Base-by-base conservation (phyloP, 2,888 invertebrate species). In the Drosophila diplacantha region DNA sequence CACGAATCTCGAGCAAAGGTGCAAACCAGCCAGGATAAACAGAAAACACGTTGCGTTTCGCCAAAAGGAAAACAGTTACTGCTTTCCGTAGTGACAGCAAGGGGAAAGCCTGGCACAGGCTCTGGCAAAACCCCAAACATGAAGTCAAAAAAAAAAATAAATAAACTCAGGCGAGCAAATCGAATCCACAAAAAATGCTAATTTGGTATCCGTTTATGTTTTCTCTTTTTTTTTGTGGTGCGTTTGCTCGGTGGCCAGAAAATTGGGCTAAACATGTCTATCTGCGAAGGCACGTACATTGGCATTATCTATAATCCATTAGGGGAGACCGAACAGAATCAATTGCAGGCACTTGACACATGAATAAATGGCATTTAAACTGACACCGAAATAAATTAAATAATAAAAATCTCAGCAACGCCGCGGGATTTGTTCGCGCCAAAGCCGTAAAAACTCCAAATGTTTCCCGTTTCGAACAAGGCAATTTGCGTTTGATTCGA, bases 21-120 rank as follows among this genome's bases (percentile, higher is more conserved):
- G 75, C 73, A 77, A 77, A 83, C 67, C 81, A 65, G 63, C 52
- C 62, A 44, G 78, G 75, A 78, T 83, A 81, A 83, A 73, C 75
- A 74, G 71, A 62, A 62, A 71, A 69, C 74, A 64, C 54, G 69
- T 67, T 69, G 62, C 53, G 67, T 46, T 64, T 59, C 52, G 22
- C 46, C 51, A 32, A 54, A 44, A 39, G 43, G 34, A 62, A 51
- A 62, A 50, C 61, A 62, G 63, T 35, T 38, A 32, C 43, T 37
- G 61, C 26, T 44, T 46, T 46, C 24, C 14, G 16, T n/a, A 12
- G 20, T 26, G 16, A 39, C 53, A 32, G 57, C 34, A 31, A 16
- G 47, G 43, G n/a, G 43, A 32, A 26, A 49, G 20, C 22, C 41
- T 58, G 26, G 41, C 39, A 22, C 14, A 22, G 46, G 34, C 31